Evolutionary conservation across 1,140 invertebrate genomes (phyloP), one percentile per base, ranked within the genome.

Genomic region (Asobara japonica): DNA sequence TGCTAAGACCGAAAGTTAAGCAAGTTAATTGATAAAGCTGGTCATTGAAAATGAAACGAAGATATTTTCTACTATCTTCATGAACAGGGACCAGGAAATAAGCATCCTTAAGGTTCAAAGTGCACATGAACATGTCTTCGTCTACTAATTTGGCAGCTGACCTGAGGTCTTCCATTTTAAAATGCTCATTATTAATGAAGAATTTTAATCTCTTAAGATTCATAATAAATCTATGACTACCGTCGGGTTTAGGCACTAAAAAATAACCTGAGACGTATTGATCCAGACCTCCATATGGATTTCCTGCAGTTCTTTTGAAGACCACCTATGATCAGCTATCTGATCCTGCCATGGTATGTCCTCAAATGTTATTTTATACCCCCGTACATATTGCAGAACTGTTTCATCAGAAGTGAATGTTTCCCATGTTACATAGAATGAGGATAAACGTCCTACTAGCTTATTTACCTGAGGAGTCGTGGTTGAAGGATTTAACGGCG

Each of bases 141-240:
- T 18, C 18, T 25, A 73, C 22, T 11, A 73, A 33, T 18, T 68
- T 61, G 5, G 33, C 60, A 2, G 51, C 71, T 22, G 71, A 61
- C 60, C 60, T 38, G 0, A 68, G 45, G 11, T 73, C 48, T 45
- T 73, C 71, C 25, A 73, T 5, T 25, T 73, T 73, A 16, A 73
- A 73, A 62, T 73, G 71, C 6, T 33, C 6, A 3, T 45, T 67
- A 6, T 16, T 22, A 20, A 73, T 73, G 29, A 56, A 64, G 7
- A 13, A 16, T 31, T 71, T 64, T 7, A 71, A 65, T 65, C 16
- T 11, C 38, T 71, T 65, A 6, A 71, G 18, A 16, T 71, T 71
- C 5, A 71, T n/a, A 10, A 71, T 36, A 18, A 71, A 65, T 18
- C 70, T 30, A n/a, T 67, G 1, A 3, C 41, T 60, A 18, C 51